Evolutionary conservation across 2,113 vertebrate species (phyloP), one percentile per base, ranked within the genome.

Genomic region (Sinocyclocheilus rhinocerous): DNA sequence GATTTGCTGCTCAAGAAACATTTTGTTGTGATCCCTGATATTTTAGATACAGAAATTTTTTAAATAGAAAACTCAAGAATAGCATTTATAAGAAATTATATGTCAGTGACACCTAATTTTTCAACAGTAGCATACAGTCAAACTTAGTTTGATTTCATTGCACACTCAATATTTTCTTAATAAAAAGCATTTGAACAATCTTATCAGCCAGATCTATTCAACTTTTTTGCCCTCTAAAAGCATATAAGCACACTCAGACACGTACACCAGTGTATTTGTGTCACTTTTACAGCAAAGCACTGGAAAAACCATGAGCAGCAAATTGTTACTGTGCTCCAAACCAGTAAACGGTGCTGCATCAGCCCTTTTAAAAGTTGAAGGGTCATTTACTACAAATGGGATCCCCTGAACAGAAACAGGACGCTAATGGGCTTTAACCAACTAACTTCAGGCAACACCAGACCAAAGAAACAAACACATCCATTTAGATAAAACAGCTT

Each of bases 301-400:
- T 20, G 36, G 36, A 11, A 72, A 72, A 39, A 10, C 33, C 26
- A 5, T 3, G 18, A 78, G 33, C 0, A 6, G 50, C 26, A 78
- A 78, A 55, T 55, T 26, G 24, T 29, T 29, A 36, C 18, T 2
- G 1, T 81, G 36, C 39, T 45, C n/a, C 57, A 65, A 65, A 45
- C 36, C 22, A 16, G 73, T 48, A 76, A 82, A 76, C 89, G 87
- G 87, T 65, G 87, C 57, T 33, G 36, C 59, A 29, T 65, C 59
- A 81, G 78, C 78, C 16, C 57, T 80, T 80, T 80, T 42, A 63
- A 63, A 63, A 48, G 57, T 11, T 24, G 22, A 48, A 6, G 39
- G 79, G 79, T 81, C 79, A 81, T 48, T 63, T 48, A 63, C 13
- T 63, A 39, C 76, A 81, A 57, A 80, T 45, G 77, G 57, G 36